Evolutionary conservation across 1,140 invertebrate genomes (phyloP).

Genomic region (Stenopsyche tienmushanensis): DNA sequence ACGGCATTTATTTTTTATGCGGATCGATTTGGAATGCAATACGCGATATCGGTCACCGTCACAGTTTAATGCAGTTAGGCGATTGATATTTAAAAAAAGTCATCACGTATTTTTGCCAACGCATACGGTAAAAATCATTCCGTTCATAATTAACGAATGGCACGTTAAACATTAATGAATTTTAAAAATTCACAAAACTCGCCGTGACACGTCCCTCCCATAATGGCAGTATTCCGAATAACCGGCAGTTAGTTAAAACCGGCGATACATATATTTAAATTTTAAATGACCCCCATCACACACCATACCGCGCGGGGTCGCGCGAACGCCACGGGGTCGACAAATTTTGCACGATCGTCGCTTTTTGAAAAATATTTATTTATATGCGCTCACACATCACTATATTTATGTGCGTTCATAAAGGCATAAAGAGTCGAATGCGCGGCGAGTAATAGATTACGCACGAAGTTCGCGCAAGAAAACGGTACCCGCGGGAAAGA

Average conservation of each 20-base stretch:
- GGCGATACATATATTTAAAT: slow-evolving; percentile 23
- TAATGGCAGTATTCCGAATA: slow-evolving; percentile 19
- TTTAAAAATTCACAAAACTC: slow-evolving; percentile 25
- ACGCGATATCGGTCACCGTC: too few relatives aligned
- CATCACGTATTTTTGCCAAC: too few relatives aligned
- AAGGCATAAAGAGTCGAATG: neutral
- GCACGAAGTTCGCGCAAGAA: neutral
- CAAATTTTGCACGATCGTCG: neutral
- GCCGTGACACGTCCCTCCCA: slow-evolving; percentile 3
- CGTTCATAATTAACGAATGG: slow-evolving; percentile 11
- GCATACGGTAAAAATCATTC: slow-evolving; percentile 2
- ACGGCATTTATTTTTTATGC: too few relatives aligned
- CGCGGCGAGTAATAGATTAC: neutral
- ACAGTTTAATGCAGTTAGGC: too few relatives aligned
- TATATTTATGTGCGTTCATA: neutral
- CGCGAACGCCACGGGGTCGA: neutral
- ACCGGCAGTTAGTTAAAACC: slow-evolving; percentile 18
- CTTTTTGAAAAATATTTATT: neutral
- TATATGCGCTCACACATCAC: too few relatives aligned
- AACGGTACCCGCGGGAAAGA: neutral
- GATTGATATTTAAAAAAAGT: too few relatives aligned
- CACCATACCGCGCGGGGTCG: neutral
- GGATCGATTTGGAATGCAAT: too few relatives aligned
- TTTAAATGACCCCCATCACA: slow-evolving; percentile 15
- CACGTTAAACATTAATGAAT: slow-evolving; percentile 26